Conservation (phyloP, 2,113 vertebrate genomes). For the Sylvia atricapilla region DNA sequence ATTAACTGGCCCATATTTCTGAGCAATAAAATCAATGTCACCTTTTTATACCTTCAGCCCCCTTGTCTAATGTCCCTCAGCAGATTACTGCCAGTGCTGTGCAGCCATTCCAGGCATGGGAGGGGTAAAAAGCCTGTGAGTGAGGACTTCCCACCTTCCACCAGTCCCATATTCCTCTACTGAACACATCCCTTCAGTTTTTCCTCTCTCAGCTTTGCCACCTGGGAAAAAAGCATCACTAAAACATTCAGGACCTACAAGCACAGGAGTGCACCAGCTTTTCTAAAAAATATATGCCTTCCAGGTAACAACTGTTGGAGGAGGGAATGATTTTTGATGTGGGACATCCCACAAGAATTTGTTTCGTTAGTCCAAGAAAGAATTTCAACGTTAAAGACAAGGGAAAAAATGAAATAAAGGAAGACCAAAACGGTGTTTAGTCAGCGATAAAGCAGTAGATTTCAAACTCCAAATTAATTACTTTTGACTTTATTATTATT, state of each 20-base stretch:
- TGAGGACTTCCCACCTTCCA: not conserved
- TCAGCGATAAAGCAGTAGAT: not conserved
- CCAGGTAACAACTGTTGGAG: not conserved
- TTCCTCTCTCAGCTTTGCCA: not conserved
- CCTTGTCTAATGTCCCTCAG: not conserved
- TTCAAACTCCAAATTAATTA: not conserved
- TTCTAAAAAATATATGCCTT: not conserved
- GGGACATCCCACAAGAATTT: not conserved
- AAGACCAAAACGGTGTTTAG: not conserved
- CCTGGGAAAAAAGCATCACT: not conserved
- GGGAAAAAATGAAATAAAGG: too few relatives aligned
- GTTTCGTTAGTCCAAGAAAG: not conserved
- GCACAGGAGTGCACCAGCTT: not conserved
- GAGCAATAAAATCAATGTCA: not conserved
- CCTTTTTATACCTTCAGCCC: not conserved
- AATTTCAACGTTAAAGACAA: not conserved
- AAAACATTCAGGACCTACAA: not conserved
- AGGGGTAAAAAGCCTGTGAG: not conserved
- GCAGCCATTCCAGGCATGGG: not conserved
- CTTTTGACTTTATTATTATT: not conserved
- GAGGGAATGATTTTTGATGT: not conserved
- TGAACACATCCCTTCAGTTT: not conserved
- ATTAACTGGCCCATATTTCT: not conserved
- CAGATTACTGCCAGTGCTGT: not conserved
- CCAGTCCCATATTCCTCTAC: not conserved